phyloP scores from a whole-genome alignment of 2,888 invertebrate genomes.

The Diaprepes abbreviatus region DNA sequence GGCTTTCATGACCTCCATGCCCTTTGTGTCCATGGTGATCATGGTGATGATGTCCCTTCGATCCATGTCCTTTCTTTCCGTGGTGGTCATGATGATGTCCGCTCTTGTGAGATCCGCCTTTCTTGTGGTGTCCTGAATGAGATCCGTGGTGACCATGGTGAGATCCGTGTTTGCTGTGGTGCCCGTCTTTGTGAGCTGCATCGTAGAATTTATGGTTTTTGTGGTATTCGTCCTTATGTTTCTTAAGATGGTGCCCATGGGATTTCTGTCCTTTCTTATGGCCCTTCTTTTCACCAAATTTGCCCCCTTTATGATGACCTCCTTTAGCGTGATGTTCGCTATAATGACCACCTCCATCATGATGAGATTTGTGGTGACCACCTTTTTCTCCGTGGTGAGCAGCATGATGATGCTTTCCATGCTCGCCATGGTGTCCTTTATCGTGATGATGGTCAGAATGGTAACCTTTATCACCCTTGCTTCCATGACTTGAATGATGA shows the following conservation, averaged over 20 bases:
- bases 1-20: conserved; percentile 82
- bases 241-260: conserved; percentile 85
- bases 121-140: conserved; percentile 84
- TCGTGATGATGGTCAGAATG: conserved; percentile 69
- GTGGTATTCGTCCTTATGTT: conserved; percentile 89
- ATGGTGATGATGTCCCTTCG: conserved; percentile 86
- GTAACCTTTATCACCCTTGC: conserved; percentile 84
- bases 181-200: conserved; percentile 87
- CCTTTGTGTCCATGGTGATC: conserved; percentile 86
- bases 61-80: conserved; percentile 84
- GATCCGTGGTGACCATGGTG: conserved; percentile 83
- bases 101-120: conserved; percentile 83
- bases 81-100: conserved; percentile 84
- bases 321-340: conserved; percentile 83
- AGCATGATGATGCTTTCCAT: conserved; percentile 83
- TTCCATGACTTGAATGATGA: conserved; percentile 73
- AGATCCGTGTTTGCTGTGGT: conserved; percentile 87
- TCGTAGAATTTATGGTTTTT: conserved; percentile 92
- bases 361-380: conserved; percentile 84
- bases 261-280: conserved; percentile 88
- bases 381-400: conserved; percentile 83
- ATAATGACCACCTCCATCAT: conserved; percentile 81
- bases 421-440: conserved; percentile 80
- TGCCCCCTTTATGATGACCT: conserved; percentile 83
- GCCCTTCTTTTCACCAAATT: conserved; percentile 84